These are phyloP conservation scores for Pentalonia nigronervosa DNA, from an alignment of 1,140 invertebrate species.

Conservation along the genomic window DNA sequence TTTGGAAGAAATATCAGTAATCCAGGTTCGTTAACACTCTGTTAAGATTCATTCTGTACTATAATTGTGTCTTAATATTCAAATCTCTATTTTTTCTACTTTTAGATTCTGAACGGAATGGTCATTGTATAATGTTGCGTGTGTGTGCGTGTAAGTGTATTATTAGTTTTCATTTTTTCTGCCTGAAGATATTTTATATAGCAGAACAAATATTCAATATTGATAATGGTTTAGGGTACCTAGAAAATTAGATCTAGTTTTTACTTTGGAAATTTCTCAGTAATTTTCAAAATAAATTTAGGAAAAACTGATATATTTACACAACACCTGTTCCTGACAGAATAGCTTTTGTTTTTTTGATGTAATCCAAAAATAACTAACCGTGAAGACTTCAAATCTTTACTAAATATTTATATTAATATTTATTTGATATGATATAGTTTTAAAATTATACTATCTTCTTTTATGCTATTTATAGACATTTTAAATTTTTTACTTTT, in stretches of 20 bases:
- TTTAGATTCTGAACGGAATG: neutral
- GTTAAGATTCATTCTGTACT: too few species aligned
- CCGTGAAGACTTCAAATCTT: too few species aligned
- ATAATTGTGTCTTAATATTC: neutral
- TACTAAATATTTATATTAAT: too few species aligned
- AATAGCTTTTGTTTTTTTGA: neutral
- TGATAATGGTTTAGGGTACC: neutral
- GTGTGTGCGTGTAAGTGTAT: neutral
- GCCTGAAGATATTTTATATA: neutral
- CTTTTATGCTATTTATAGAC: too few species aligned
- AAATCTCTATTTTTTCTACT: neutral
- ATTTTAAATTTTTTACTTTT: too few species aligned
- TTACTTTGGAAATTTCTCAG: neutral
- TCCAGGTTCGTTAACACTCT: neutral
- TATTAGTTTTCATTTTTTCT: neutral
- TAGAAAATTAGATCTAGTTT: neutral
- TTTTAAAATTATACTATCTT: too few species aligned
- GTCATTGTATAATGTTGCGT: neutral
- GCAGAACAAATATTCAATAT: neutral
- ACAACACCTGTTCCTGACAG: neutral
- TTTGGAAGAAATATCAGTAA: neutral
- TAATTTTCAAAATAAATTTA: neutral
- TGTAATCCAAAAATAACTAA: neutral
- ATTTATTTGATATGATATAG: too few species aligned
- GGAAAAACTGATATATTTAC: neutral